Base-by-base conservation (phyloP, 2,797 vertebrate genomes). In the Pitangus sulphuratus region DNA sequence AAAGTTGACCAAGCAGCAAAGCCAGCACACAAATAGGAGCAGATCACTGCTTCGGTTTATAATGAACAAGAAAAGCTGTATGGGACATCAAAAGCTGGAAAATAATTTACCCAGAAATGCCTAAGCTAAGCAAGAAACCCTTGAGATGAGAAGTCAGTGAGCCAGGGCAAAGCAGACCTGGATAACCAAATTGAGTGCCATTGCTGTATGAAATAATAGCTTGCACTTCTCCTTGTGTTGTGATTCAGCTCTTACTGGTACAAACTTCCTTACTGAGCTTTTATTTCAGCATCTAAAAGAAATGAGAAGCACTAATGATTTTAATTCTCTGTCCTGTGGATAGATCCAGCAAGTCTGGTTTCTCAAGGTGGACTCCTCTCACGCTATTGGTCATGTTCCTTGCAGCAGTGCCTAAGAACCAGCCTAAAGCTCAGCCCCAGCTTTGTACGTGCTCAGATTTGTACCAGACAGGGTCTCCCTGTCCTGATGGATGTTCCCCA, bases 91-190 rank as follows among this genome's bases (percentile, higher is more conserved):
- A 84, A 91, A 87, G 31, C 5, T 84, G 69, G 90, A 44, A 89
- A 89, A 95, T 96, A 15, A 96, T 97, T 97, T 87, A 96, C 90
- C 58, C 51, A 93, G 81, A 90, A 95, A 79, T 81, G 33, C 62
- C 57, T 81, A 64, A 91, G 44, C 44, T 72, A 42, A 89, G 75
- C 75, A 78, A 92, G 83, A 78, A 93, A 91, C 51, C 91, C 94
- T 92, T 86, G 95, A 66, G n/a, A 72, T 5, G 6, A 72, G 33
- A 62, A 75, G 42, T 0, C 12, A 81, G 42, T 11, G 81, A 84
- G 57, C 57, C 74, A 75, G 57, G 56, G 51, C 48, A 75, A 84
- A 68, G 53, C 69, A 83, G 28, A 56, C 31, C 35, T 35, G 42
- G 75, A 71, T 61, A 60, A 89, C 77, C n/a, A 66, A 84, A 37